Evolutionary conservation across 2,888 invertebrate genomes (phyloP), one percentile per base, ranked within the genome.

Genomic region (Sphaerophoria rueppellii): DNA sequence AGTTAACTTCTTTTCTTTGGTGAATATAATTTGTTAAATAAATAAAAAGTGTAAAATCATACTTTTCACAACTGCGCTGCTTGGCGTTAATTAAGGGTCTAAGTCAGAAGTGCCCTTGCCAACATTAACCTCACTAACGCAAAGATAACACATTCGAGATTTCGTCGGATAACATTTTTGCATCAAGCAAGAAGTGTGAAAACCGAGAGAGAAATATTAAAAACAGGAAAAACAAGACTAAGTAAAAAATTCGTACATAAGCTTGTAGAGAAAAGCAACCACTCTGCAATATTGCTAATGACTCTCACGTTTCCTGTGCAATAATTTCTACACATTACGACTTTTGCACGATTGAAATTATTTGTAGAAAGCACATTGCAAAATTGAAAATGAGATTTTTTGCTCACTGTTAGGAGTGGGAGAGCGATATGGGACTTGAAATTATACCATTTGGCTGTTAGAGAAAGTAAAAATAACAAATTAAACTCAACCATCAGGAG

Each of bases 221-320:
- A 11, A 9, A 40, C 6, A 6, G 4, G 54, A 6, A 63, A 70
- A 40, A 34, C 34, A 34, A 35, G 57, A 70, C 34, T 57, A 70
- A 70, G 35, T 61, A 16, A 35, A 61, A 69, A 69, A 78, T 43
- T 73, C 9, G 43, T 43, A 43, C 12, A 9, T 9, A 43, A 7
- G 2, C 0, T 43, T 2, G 43, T 43, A 43, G 43, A 43, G 43
- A 14, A 14, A n/a, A 58, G 43, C 46, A 14, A 46, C 57, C 79
- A 78, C 72, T 72, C 48, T 55, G 72, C 63, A 63, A 69, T 24
- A 57, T 77, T 73, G 72, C 85, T 85, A 85, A 85, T 85, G 81
- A 85, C 72, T 85, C 63, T 81, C 85, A 85, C 85, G 81, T 81
- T 85, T 76, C 77, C 75, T 63, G 40, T 76, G 72, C 76, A 85